Conservation (phyloP, 2,888 invertebrate species). For the Horisme vitalbata region DNA sequence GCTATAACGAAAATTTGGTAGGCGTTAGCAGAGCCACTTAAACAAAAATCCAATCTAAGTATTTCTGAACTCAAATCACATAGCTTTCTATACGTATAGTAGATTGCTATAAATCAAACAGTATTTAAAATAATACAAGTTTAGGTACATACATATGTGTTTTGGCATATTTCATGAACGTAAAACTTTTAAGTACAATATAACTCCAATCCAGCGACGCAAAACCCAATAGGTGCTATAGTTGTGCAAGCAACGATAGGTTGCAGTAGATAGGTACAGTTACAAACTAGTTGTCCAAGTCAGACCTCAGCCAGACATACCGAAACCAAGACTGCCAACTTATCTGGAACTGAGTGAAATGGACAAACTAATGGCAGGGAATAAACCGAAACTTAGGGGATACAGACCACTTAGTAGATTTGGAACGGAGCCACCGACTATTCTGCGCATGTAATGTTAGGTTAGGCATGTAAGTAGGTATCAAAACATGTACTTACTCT, state of each 20-base stretch:
- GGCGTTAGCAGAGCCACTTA: too few species aligned
- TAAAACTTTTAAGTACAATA: too few species aligned
- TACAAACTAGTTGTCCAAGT: slow-evolving; percentile 24
- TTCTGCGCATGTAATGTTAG: slow-evolving; percentile 26
- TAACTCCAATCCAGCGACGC: too few species aligned
- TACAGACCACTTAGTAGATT: slow-evolving; percentile 36
- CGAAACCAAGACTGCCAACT: slow-evolving; percentile 33
- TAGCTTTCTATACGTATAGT: too few species aligned
- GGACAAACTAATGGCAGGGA: slow-evolving; percentile 37
- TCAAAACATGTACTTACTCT: slow-evolving; percentile 5
- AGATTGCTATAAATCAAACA: too few species aligned
- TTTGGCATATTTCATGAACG: too few species aligned
- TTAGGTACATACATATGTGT: too few species aligned
- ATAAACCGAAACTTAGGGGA: slow-evolving; percentile 37
- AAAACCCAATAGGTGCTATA: slow-evolving; percentile 9
- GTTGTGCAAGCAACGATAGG: too few species aligned
- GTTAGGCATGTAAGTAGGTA: slow-evolving; percentile 21
- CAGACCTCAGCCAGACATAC: slow-evolving; percentile 29
- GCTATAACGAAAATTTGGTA: too few species aligned
- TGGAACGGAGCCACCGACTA: slow-evolving; percentile 33
- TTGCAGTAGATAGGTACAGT: slow-evolving; percentile 4
- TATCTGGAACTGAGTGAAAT: slow-evolving; percentile 35
- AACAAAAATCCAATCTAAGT: too few species aligned
- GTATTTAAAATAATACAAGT: too few species aligned
- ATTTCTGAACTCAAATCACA: too few species aligned